A percentile compares a stretch with the other conserved stretches of the same genome.
Conservation (phyloP, 1,140 invertebrate species). For the Cyclargus thomasi region DNA sequence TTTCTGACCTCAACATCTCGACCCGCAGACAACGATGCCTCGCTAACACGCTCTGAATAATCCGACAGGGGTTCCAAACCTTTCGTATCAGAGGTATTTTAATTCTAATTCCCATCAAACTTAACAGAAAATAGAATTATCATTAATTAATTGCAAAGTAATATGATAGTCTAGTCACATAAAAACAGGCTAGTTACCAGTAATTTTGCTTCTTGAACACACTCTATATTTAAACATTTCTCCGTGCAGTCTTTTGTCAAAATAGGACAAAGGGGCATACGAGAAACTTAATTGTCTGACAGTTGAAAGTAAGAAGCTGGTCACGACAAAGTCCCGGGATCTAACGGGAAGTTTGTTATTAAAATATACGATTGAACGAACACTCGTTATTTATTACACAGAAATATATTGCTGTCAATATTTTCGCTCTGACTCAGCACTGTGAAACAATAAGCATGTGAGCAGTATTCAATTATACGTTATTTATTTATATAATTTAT, state of each 20-base stretch:
- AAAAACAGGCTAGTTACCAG: background rate
- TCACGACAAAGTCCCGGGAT: conserved; percentile 4
- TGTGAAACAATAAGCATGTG: conserved; percentile 6
- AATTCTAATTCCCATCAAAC: no score
- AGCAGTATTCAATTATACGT: background rate
- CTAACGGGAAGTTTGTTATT: conserved; percentile 8
- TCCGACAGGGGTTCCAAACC: background rate
- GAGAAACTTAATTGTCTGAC: conserved; percentile 1
- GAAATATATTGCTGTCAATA: conserved; percentile 9
- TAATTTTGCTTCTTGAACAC: background rate
- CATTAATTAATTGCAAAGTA: no score
- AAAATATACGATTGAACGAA: conserved; percentile 6
- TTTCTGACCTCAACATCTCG: background rate
- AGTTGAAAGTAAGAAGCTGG: conserved; percentile 10
- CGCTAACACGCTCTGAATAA: background rate
- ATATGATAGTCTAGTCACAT: no score
- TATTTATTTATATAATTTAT: background rate
- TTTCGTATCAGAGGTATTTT: background rate
- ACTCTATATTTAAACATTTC: background rate
- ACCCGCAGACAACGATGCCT: background rate
- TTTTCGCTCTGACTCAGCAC: background rate
- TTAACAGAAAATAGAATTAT: no score
- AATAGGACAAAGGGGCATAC: background rate
- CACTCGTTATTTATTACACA: conserved; percentile 9
- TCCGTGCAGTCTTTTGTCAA: background rate